These are phyloP conservation scores for Lepas anatifera DNA, from an alignment of 2,888 invertebrate species.

Conservation along the genomic window DNA sequence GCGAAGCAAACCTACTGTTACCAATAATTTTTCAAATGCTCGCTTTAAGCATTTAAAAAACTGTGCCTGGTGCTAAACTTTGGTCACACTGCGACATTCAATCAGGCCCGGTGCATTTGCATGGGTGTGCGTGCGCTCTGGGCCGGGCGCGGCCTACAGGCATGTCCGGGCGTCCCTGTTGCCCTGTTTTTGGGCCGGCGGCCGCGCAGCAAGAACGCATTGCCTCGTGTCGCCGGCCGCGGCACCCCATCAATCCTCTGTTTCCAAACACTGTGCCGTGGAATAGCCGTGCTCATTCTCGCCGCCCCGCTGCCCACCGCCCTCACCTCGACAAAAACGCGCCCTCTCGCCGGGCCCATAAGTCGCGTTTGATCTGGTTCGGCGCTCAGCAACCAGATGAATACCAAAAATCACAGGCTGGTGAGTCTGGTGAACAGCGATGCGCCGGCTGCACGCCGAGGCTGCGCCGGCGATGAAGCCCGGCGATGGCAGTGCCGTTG, in stretches of 20 bases:
- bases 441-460: too few relatives aligned
- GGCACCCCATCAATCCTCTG: neutral
- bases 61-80: too few relatives aligned
- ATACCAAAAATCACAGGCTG: neutral
- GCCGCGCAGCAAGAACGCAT: neutral
- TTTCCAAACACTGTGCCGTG: neutral
- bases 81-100: too few relatives aligned
- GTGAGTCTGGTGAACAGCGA: neutral
- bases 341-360: neutral
- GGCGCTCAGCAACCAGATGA: neutral
- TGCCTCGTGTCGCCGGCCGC: neutral
- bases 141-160: too few relatives aligned
- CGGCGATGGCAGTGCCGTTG: too few relatives aligned
- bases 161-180: too few relatives aligned
- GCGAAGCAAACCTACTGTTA: too few relatives aligned
- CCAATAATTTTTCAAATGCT: too few relatives aligned
- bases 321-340: conserved; percentile 1
- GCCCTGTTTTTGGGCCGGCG: too few relatives aligned
- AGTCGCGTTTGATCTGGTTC: neutral
- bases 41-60: too few relatives aligned
- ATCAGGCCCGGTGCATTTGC: too few relatives aligned
- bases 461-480: neutral
- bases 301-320: neutral
- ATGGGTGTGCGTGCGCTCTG: too few relatives aligned
- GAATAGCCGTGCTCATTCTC: neutral